Conservation (phyloP, 2,113 vertebrate genomes). For the Brienomyrus longianalis region DNA sequence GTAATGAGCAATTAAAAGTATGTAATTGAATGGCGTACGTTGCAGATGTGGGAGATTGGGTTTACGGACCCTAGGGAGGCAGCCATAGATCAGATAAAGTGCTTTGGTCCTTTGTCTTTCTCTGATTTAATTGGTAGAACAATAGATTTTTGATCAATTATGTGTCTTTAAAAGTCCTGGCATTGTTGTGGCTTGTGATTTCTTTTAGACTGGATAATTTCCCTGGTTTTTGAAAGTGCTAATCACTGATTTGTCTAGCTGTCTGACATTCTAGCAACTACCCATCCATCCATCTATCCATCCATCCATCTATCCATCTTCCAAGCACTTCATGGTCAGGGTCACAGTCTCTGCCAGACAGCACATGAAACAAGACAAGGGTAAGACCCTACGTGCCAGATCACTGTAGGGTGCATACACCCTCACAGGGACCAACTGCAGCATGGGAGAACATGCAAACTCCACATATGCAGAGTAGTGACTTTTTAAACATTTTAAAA, state of each 20-base stretch:
- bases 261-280: not conserved
- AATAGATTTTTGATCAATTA: not conserved
- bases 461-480: not conserved
- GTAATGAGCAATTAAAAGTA: slow-evolving; percentile 29
- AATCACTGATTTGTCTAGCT: not conserved
- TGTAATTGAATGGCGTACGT: slow-evolving; percentile 21
- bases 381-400: not conserved
- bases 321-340: not conserved
- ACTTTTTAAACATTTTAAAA: not conserved
- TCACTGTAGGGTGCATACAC: not conserved
- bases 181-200: not conserved
- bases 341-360: not conserved
- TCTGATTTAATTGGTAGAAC: not conserved
- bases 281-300: not conserved
- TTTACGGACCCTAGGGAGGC: not conserved
- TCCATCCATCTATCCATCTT: not conserved
- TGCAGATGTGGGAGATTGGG: slow-evolving; percentile 8
- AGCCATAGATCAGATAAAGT: not conserved
- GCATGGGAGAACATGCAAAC: not conserved
- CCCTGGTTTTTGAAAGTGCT: not conserved
- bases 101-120: not conserved
- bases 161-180: not conserved
- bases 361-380: not conserved
- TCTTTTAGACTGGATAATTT: not conserved
- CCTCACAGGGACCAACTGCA: not conserved